Conservation (phyloP, 2,797 vertebrate genomes). For the Lacerta agilis region DNA sequence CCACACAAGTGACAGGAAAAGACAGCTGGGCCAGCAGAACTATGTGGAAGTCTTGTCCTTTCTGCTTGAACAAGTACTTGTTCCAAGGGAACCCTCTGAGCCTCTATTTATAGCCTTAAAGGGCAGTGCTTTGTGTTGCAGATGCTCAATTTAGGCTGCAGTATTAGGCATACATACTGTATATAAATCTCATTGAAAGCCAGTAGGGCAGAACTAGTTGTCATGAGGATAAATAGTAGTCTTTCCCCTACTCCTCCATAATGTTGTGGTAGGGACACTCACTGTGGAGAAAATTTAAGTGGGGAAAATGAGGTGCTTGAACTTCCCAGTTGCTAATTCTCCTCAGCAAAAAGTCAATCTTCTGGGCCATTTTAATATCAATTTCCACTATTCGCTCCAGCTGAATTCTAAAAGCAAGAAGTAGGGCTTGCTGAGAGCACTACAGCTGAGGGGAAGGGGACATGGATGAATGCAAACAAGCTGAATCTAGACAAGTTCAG, state of each 20-base stretch:
- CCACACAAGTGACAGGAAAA: constrained; percentile 29
- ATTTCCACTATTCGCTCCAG: not conserved
- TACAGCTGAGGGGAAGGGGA: not conserved
- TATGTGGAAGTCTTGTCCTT: constrained; percentile 8
- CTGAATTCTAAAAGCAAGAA: not conserved
- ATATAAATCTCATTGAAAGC: not conserved
- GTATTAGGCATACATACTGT: not conserved
- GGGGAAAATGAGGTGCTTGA: not conserved
- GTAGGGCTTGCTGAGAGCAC: too few relatives aligned
- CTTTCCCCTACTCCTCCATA: not conserved
- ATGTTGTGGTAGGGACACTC: not conserved
- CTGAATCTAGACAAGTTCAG: not conserved
- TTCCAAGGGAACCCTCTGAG: constrained; percentile 23
- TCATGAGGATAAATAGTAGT: not conserved
- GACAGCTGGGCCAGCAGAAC: constrained; percentile 60
- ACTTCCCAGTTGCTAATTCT: not conserved
- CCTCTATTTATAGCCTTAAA: constrained; percentile 48
- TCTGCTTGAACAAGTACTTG: fast-evolving
- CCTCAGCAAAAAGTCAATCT: not conserved
- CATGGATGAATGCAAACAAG: not conserved
- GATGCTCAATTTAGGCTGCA: not conserved
- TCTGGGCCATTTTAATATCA: not conserved
- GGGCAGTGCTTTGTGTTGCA: constrained; percentile 25
- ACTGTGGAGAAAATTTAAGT: not conserved
- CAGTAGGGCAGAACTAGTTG: not conserved